These are phyloP conservation scores for Anoncus sp. DNA, from an alignment of 2,888 invertebrate species.

Conservation along the genomic window DNA sequence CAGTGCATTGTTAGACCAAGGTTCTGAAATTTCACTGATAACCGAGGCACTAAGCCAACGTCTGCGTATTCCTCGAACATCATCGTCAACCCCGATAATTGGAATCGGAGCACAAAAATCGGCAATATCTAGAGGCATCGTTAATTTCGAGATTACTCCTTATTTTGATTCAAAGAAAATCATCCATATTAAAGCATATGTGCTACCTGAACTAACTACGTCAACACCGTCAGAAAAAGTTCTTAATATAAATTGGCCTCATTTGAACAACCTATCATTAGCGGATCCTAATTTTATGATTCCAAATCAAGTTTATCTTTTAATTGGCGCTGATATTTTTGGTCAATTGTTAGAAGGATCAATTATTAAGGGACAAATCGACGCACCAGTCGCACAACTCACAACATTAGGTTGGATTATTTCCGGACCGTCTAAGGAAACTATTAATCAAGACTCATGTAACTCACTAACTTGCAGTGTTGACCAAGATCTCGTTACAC, in stretches of 20 bases:
- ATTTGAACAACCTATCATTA: too few species aligned
- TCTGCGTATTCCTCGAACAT: constrained; percentile 14
- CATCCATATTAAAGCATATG: too few species aligned
- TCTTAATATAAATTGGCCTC: too few species aligned
- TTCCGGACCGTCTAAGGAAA: neutral
- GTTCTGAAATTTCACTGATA: constrained; percentile 29
- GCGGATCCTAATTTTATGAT: too few species aligned
- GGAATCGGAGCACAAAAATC: constrained; percentile 37
- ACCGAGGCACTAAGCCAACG: constrained; percentile 20
- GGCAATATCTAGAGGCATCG: too few species aligned
- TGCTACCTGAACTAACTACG: too few species aligned
- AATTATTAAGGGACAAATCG: constrained; percentile 6
- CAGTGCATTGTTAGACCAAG: constrained; percentile 41
- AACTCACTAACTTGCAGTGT: constrained; percentile 30
- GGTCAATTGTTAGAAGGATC: constrained; percentile 4
- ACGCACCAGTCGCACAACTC: constrained; percentile 1
- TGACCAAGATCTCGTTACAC: constrained; percentile 28
- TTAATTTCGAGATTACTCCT: too few species aligned
- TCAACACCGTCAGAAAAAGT: too few species aligned
- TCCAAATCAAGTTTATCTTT: constrained; percentile 41
- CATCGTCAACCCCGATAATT: constrained; percentile 31
- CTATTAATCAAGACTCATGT: neutral
- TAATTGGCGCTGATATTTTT: constrained; percentile 25
- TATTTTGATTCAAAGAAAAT: too few species aligned
- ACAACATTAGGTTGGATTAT: constrained; percentile 22